phyloP scores from a whole-genome alignment of 2,113 vertebrate species.

The Paramisgurnus dabryanus region DNA sequence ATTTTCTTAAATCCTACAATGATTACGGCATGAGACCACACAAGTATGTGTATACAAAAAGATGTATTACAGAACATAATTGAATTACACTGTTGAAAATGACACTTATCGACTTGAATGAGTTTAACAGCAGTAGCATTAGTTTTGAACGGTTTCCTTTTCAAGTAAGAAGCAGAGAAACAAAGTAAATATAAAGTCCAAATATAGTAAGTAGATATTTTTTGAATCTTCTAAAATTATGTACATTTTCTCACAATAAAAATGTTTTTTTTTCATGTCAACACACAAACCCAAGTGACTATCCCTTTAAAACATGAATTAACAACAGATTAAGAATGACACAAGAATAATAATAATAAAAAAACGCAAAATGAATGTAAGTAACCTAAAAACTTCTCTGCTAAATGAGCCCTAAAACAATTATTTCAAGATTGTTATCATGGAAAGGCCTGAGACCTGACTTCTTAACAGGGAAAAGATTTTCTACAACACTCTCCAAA shows the following conservation, averaged over 20 bases:
- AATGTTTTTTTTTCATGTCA: conserved; percentile 65
- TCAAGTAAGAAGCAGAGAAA: conserved; percentile 69
- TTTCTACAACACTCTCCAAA: conserved; percentile 49
- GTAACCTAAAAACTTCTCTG: conserved; percentile 46
- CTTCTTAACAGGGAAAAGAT: conserved; percentile 57
- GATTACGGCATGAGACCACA: conserved; percentile 75
- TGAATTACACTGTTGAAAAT: conserved; percentile 70
- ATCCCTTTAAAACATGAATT: conserved; percentile 54
- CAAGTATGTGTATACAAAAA: conserved; percentile 74
- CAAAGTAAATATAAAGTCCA: conserved; percentile 50
- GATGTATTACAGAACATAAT: conserved; percentile 71
- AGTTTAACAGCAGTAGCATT: conserved; percentile 65
- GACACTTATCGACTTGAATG: conserved; percentile 49
- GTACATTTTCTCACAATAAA: conserved; percentile 74
- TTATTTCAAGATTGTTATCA: conserved; percentile 48
- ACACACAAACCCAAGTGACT: conserved; percentile 56
- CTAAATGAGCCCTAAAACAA: conserved; percentile 47
- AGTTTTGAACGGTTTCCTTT: conserved; percentile 54
- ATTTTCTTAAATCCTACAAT: conserved; percentile 72
- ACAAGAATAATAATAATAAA: background rate
- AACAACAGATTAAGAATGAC: conserved; percentile 43
- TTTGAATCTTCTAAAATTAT: conserved; percentile 65
- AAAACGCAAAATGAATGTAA: conserved; percentile 45
- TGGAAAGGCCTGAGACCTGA: conserved; percentile 57
- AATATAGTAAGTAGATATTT: conserved; percentile 62